phyloP scores from a whole-genome alignment of 2,797 vertebrate species.

The Lophotriccus pileatus region DNA sequence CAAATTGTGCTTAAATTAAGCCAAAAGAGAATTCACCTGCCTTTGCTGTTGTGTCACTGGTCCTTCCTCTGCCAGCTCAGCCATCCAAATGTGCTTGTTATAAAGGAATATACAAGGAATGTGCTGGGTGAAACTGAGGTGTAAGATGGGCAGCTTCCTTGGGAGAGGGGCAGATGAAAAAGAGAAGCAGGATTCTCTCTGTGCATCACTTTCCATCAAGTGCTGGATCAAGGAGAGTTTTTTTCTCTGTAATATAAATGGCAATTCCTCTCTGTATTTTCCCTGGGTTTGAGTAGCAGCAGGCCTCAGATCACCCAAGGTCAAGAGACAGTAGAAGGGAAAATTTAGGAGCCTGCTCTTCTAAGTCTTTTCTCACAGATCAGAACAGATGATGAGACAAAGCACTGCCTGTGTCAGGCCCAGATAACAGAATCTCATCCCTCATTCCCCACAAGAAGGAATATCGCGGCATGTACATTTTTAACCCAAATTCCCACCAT shows the following conservation, averaged over 20 bases:
- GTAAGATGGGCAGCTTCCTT: neutral
- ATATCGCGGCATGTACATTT: neutral
- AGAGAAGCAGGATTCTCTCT: neutral
- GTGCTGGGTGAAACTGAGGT: neutral
- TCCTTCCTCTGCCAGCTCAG: neutral
- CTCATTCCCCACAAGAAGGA: neutral
- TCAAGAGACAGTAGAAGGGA: neutral
- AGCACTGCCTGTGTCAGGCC: neutral
- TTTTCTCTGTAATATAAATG: neutral
- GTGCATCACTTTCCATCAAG: neutral
- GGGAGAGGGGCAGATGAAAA: neutral
- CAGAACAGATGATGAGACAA: neutral
- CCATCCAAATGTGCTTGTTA: neutral
- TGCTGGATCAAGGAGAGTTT: neutral
- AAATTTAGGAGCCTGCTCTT: neutral
- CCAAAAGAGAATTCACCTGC: neutral
- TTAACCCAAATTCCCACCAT: neutral
- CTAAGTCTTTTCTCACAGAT: neutral
- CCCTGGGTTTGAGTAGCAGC: neutral
- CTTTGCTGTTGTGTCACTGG: neutral
- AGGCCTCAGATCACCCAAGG: neutral
- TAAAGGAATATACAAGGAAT: neutral
- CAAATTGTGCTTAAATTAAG: neutral
- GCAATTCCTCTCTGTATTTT: neutral
- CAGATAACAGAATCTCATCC: neutral